Conservation (phyloP, 1,140 invertebrate species). For the Mamestra configurata region DNA sequence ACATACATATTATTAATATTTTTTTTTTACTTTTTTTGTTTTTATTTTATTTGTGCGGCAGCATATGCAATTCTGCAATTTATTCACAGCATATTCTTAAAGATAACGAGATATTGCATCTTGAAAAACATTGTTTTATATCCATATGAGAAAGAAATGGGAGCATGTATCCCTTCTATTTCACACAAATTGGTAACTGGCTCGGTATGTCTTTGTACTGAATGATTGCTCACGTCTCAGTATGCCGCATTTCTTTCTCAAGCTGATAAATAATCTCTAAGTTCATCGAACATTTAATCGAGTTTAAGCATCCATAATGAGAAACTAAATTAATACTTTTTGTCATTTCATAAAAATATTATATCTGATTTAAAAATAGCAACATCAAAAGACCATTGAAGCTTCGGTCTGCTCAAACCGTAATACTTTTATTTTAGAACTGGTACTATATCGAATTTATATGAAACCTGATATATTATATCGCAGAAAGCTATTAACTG, state of each 20-base stretch:
- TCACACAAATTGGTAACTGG: slow-evolving; percentile 79
- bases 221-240: slow-evolving; percentile 59
- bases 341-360: slow-evolving; percentile 86
- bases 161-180: slow-evolving; percentile 52
- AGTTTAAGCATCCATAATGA: slow-evolving; percentile 56
- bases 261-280: slow-evolving; percentile 51
- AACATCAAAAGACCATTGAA: slow-evolving; percentile 67
- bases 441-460: slow-evolving; percentile 70
- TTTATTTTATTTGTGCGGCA: slow-evolving; percentile 84
- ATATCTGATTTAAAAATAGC: slow-evolving; percentile 71
- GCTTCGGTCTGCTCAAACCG: slow-evolving; percentile 62
- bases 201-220: slow-evolving; percentile 82
- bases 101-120: slow-evolving; percentile 78
- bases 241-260: slow-evolving; percentile 52
- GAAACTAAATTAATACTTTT: slow-evolving; percentile 83
- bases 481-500: slow-evolving; percentile 79
- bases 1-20: slow-evolving; percentile 55
- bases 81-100: slow-evolving; percentile 81
- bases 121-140: slow-evolving; percentile 67
- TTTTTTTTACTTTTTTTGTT: slow-evolving; percentile 69
- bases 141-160: slow-evolving; percentile 72
- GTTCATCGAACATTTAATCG: slow-evolving; percentile 50
- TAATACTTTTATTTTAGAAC: slow-evolving; percentile 75
- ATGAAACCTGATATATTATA: slow-evolving; percentile 67
- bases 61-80: slow-evolving; percentile 82